Evolutionary conservation across 1,140 invertebrate genomes (phyloP), one percentile per base, ranked within the genome.

Genomic region (Papilio aristodemus): DNA sequence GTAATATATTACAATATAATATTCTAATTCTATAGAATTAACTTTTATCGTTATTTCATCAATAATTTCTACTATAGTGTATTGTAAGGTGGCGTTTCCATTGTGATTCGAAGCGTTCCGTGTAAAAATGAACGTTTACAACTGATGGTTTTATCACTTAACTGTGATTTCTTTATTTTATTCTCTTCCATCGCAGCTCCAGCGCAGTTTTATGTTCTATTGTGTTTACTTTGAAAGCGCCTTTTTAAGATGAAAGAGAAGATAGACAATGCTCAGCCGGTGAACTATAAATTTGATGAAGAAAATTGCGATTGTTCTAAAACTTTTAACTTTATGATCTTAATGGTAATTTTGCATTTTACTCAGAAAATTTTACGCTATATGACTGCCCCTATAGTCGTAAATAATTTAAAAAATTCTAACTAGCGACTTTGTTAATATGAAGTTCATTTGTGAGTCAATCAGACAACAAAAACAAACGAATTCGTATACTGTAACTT

Each of bases 121-220:
- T 54, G 46, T 54, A 54, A 54, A 54, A 54, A 46, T 46, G 43
- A 46, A 54, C 46, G 19, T 25, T 54, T 22, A 54, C 46, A 54
- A 54, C 46, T 54, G 46, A 54, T 54, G 46, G 46, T 54, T 54
- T 54, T 54, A 25, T 54, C 46, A 54, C 46, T 54, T 54, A 54
- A 54, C 46, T 54, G 46, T 25, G 46, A 54, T 54, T 54, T 54
- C 46, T 54, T 54, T 54, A 46, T 46, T 19, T 46, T 46, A 54
- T 54, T 54, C 46, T 0, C 19, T 25, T 54, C 46, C 46, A 54
- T 25, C 46, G 46, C 46, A 22, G 46, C 19, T 54, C n/a, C n/a
- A n/a, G n/a, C 46, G 41, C 41, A 54, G 46, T 54, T 54, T 54
- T 54, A 54, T 25, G 17, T 54, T 54, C 46, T 54, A 54, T 54